Conservation (phyloP, 64 coral and sea anemone genomes). For the Montipora foliosa region DNA sequence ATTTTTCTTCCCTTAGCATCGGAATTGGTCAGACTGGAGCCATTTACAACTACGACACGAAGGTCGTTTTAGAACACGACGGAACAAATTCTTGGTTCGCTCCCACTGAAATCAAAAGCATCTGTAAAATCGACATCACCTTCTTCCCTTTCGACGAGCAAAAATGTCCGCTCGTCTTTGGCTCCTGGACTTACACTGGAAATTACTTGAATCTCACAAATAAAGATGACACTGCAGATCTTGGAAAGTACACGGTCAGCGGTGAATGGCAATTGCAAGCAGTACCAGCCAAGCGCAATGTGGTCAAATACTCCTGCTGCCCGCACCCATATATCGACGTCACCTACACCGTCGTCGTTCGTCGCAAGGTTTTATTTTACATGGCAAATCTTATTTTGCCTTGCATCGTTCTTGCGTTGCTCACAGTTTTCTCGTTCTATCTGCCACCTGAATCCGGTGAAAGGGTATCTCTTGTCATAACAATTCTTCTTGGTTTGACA, state of each 20-base stretch:
- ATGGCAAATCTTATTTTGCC: conserved; percentile 89
- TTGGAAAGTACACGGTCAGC: conserved; percentile 80
- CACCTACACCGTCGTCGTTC: conserved; percentile 77
- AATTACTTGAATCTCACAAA: conserved; percentile 74
- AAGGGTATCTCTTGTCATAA: conserved; percentile 90
- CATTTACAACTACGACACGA: conserved; percentile 91
- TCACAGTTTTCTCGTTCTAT: conserved; percentile 89
- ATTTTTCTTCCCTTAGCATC: conserved; percentile 70
- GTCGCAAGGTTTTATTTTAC: conserved; percentile 90
- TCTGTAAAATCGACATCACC: conserved; percentile 97
- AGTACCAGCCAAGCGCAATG: conserved; percentile 45
- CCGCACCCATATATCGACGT: conserved; percentile 85
- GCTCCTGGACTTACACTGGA: conserved; percentile 95
- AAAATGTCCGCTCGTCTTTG: conserved; percentile 82
- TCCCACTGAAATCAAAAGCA: conserved; percentile 94
- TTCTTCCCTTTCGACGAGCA: conserved; percentile 94
- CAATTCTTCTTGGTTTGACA: conserved; percentile 88
- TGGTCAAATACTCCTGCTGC: conserved; percentile 88
- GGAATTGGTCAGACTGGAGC: conserved; percentile 89
- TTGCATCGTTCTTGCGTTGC: conserved; percentile 69
- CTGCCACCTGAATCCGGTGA: conserved; percentile 94
- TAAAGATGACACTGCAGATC: conserved; percentile 63
- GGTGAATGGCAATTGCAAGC: conserved; percentile 91
- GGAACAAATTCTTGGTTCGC: conserved; percentile 85
- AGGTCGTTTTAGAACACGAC: conserved; percentile 64